Evolutionary conservation across 2,113 vertebrate genomes (phyloP), one percentile per base, ranked within the genome.

Genomic region (Ctenomys sociabilis): DNA sequence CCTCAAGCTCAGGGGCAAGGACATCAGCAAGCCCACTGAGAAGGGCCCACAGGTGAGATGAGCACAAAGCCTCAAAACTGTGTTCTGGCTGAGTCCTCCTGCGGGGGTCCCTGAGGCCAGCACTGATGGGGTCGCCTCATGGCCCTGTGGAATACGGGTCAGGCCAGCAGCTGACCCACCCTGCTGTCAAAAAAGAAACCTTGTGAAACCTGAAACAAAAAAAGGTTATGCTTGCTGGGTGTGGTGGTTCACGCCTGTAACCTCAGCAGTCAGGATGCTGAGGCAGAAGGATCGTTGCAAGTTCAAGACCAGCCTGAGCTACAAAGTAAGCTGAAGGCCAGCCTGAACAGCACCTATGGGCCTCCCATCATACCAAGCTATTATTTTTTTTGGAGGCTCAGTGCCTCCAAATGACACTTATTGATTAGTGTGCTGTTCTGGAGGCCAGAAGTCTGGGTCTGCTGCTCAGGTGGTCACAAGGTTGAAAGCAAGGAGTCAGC

Each of bases 401-500:
- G 68, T 45, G 54, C 37, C 54, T 75, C 70, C 32, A 49, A 80
- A 59, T 45, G 85, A 80, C 19, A 28, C 7, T 12, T 30, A 37
- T 24, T 86, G 78, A 93, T 32, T n/a, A 70, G 37, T 1, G 28
- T n/a, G 19, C 13, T 19, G 37, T 45, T 43, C 64, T 40, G 43
- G 16, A 52, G 82, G 57, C 75, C 30, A 35, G 59, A 72, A 94
- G 66, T 52, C 66, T 73, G 4, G 22, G 21, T 88, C 85, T 85
- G 78, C 40, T 45, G 35, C 14, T 85, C 11, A 49, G 54, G 10
- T 30, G 86, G 40, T 75, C 40, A 26, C n/a, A 75, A 59, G 54
- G 35, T 66, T 89, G 86, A 73, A 61, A 87, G 92, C 52, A 75
- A 95, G 54, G 37, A 90, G 81, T 70, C 61, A 72, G n/a, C 12